These are phyloP conservation scores for Mobula hypostoma DNA, from an alignment of 2,113 vertebrate species.

Conservation along the genomic window DNA sequence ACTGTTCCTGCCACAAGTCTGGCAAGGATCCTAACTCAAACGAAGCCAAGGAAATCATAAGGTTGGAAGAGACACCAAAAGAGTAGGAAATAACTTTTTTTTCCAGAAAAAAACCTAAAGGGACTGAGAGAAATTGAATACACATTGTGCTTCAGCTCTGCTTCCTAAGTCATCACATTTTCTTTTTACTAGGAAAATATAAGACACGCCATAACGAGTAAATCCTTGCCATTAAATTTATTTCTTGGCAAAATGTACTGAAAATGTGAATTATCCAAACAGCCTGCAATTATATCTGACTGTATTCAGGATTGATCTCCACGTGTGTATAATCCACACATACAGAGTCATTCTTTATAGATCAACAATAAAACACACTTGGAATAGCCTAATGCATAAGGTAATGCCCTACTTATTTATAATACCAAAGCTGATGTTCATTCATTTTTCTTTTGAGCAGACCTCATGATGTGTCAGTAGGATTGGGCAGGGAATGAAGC, in stretches of 20 bases:
- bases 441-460: neutral
- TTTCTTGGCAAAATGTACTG: neutral
- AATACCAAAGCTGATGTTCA: neutral
- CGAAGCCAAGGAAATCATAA: constrained; percentile 27
- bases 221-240: neutral
- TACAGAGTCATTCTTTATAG: neutral
- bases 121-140: constrained; percentile 22
- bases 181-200: neutral
- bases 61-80: constrained; percentile 4
- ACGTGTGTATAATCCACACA: neutral
- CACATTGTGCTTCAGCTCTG: constrained; percentile 1
- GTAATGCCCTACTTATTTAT: neutral
- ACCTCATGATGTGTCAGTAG: neutral
- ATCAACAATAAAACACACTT: neutral
- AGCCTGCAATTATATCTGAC: neutral
- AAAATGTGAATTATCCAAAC: neutral
- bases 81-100: constrained; percentile 4
- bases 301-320: neutral
- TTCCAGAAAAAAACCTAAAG: neutral
- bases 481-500: neutral
- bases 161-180: neutral
- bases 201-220: neutral
- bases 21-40: constrained; percentile 1
- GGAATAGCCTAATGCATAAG: neutral
- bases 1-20: neutral